These are phyloP conservation scores for Spatula versicolor DNA, from an alignment of 2,797 vertebrate species.

Conservation along the genomic window DNA sequence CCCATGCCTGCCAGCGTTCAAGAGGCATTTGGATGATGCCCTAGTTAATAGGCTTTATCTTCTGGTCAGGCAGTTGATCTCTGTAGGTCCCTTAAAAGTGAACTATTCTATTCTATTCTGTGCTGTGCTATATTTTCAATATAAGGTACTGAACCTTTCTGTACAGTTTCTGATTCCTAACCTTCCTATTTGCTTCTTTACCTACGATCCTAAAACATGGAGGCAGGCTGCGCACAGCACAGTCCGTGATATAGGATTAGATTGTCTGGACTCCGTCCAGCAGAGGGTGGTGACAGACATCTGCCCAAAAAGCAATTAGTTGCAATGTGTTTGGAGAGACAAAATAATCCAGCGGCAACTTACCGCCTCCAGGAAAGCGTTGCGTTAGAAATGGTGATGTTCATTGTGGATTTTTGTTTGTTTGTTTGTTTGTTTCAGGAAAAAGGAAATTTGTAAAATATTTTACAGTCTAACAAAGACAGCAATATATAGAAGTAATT, in stretches of 20 bases:
- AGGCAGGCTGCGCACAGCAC: neutral
- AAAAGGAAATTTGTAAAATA: neutral
- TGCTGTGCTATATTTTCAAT: neutral
- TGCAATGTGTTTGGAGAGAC: neutral
- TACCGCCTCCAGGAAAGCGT: neutral
- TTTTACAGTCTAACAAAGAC: slow-evolving; percentile 6
- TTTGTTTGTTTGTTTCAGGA: neutral
- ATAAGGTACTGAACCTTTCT: neutral
- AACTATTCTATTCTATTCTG: too few species aligned
- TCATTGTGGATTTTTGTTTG: neutral
- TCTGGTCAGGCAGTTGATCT: neutral
- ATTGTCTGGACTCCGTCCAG: neutral
- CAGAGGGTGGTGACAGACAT: neutral
- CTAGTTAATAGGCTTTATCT: neutral
- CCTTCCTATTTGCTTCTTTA: neutral
- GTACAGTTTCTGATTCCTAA: neutral
- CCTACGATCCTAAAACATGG: neutral
- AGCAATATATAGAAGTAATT: slow-evolving; percentile 37
- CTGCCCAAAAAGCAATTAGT: slow-evolving; percentile 32
- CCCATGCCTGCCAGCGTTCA: neutral
- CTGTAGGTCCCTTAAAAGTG: neutral
- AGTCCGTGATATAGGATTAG: neutral
- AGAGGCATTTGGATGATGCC: neutral
- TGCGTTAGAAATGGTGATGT: neutral
- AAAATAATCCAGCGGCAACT: neutral